Conservation (phyloP, 2,797 vertebrate species). For the Microtus agrestis region DNA sequence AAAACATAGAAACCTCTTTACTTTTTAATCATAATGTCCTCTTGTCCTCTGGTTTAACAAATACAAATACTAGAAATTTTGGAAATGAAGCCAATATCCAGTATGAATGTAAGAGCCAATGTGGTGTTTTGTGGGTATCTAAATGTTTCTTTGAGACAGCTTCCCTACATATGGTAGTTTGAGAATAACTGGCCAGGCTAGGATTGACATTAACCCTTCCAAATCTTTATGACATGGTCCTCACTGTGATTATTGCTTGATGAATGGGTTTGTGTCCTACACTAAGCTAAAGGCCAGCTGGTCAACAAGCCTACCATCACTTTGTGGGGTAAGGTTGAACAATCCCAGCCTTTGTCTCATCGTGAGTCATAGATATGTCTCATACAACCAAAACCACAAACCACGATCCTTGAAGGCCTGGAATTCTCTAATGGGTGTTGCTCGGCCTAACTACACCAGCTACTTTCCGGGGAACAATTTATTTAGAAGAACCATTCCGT, state of each 20-base stretch:
- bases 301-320: neutral
- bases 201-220: neutral
- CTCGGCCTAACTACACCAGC: neutral
- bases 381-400: neutral
- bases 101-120: neutral
- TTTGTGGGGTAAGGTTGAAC: neutral
- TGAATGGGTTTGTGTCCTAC: neutral
- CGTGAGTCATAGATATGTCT: neutral
- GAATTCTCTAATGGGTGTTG: neutral
- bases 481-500: neutral
- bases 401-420: neutral
- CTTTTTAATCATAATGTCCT: neutral
- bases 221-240: neutral
- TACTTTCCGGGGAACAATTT: neutral
- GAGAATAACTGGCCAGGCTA: neutral
- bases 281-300: neutral
- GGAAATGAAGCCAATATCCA: neutral
- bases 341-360: neutral
- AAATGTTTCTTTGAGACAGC: neutral
- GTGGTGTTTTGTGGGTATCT: neutral
- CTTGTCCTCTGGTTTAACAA: neutral
- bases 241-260: neutral
- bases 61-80: neutral
- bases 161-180: neutral
- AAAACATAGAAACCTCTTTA: conserved; percentile 2